Base-by-base conservation (phyloP, 2,888 invertebrate species). In the Chelonus formosanus region DNA sequence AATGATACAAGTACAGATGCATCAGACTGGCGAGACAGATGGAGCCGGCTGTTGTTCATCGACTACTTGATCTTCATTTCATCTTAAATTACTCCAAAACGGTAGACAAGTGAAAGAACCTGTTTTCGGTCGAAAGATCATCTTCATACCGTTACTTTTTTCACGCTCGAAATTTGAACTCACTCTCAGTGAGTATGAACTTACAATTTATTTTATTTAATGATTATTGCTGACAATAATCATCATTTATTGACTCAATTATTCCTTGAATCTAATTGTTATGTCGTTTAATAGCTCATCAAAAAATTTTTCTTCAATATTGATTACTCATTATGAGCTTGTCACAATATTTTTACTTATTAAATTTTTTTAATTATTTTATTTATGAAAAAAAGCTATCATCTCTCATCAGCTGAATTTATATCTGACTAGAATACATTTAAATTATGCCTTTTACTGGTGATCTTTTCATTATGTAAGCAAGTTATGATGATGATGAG, bases 101-200 rank as follows among this genome's bases (percentile, higher is more conserved):
- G 34, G 52, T 52, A 52, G 52, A 34, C 52, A 52, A 34, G 40
- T 40, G 3, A 40, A 40, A 40, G 32, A 52, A 52, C 52, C 52
- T 8, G 52, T 52, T 52, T 52, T 52, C 32, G 5, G 31, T 52
- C 8, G 56, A 56, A 32, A 3, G 56, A 44, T 56, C 31, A 56
- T 56, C 43, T 40, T 40, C 40, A 40, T 56, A 56, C 56, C 56
- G 56, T 56, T 56, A 56, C 31, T 56, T 56, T 31, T 56, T 56
- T 56, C 56, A 43, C 44, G 44, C 56, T n/a, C 40, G 43, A 56
- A 20, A 56, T 56, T 56, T 31, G 44, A 40, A 40, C 36, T 54
- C 54, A 10, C 20, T 36, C 40, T 10, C 36, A 56, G 32, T 44
- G n/a, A 5, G 7, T 43, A 56, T 56, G 40, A 8, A 48, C 8